These are phyloP conservation scores for Halyomorpha halys DNA, from an alignment of 1,140 invertebrate species.

Conservation along the genomic window DNA sequence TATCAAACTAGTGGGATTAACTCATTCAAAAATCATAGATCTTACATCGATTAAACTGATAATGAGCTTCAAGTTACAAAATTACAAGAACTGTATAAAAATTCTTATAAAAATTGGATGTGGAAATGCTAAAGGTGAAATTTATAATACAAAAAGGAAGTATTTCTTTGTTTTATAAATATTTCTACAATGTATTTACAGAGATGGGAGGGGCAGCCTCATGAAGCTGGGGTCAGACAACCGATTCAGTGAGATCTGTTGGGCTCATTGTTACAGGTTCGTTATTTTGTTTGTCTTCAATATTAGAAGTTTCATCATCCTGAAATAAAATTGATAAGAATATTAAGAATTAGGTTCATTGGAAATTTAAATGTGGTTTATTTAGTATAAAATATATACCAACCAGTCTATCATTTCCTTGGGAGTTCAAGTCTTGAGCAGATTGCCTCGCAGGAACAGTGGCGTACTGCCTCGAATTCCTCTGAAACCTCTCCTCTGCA, in stretches of 20 bases:
- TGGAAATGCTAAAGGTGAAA: constrained; percentile 1
- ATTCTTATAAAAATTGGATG: constrained; percentile 5
- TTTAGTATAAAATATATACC: neutral
- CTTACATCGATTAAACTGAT: constrained; percentile 1
- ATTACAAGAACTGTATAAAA: constrained; percentile 15
- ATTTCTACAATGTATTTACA: constrained; percentile 19
- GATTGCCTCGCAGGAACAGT: constrained; percentile 22
- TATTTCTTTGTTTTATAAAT: constrained; percentile 5
- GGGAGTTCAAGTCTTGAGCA: neutral
- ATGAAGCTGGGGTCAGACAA: constrained; percentile 17
- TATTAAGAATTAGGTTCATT: neutral
- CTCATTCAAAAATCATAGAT: neutral
- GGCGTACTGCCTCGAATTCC: constrained; percentile 28
- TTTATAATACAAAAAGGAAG: constrained; percentile 13
- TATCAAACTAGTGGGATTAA: neutral
- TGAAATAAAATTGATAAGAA: neutral
- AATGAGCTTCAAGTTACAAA: constrained; percentile 1
- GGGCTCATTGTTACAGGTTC: neutral
- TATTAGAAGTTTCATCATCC: neutral
- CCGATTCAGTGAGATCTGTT: constrained; percentile 15
- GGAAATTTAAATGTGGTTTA: neutral
- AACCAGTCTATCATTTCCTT: constrained; percentile 6
- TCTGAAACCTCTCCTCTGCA: constrained; percentile 20
- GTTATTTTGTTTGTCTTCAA: neutral
- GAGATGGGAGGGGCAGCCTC: constrained; percentile 9